Evolutionary conservation across 1,140 invertebrate genomes (phyloP), one percentile per base, ranked within the genome.

Genomic region (Linepithema humile): DNA sequence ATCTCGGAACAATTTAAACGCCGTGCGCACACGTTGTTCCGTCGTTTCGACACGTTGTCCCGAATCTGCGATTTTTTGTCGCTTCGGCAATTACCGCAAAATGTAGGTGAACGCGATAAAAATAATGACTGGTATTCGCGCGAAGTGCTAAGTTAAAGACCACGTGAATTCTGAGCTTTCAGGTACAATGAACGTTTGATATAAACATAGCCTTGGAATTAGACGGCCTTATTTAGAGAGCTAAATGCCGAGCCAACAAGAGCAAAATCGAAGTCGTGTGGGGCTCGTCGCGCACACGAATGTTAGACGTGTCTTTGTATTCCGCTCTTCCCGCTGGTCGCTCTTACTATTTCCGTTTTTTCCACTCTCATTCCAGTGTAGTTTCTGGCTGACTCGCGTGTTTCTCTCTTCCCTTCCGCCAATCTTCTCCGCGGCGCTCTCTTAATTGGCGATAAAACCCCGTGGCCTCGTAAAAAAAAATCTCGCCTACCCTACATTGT

Each of bases 381-480:
- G 7, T 64, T 65, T n/a, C 29, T 57, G 67, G 55, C 72, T 32
- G 45, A n/a, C 26, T 75, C 59, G 59, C 59, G 26, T 20, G 50
- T 84, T 55, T 50, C 43, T 26, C 50, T 48, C 45, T 17, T 23
- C 23, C 45, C 64, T 55, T 38, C 23, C 17, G 20, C 38, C 26
- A 17, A 40, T 40, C 64, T 20, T 89, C 53, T 87, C 64, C 86
- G 83, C 85, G 78, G 87, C 89, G 87, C 90, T 87, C 90, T 87
- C 91, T 93, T 94, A 93, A 94, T 94, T 94, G 92, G 92, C 91
- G 93, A 93, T 94, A 93, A 94, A 94, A 93, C 88, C 90, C 88
- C 90, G 89, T 88, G 90, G 91, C 88, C 90, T 93, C 90, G 91
- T 93, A 93, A 93, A 94, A n/a, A n/a, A 93, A 93, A 94, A 92